A percentile compares a stretch with the other conserved stretches of the same genome.
Conservation (phyloP, 37 sponge, comb jelly and placozoan genomes). For the Hexactinellida sp. region DNA sequence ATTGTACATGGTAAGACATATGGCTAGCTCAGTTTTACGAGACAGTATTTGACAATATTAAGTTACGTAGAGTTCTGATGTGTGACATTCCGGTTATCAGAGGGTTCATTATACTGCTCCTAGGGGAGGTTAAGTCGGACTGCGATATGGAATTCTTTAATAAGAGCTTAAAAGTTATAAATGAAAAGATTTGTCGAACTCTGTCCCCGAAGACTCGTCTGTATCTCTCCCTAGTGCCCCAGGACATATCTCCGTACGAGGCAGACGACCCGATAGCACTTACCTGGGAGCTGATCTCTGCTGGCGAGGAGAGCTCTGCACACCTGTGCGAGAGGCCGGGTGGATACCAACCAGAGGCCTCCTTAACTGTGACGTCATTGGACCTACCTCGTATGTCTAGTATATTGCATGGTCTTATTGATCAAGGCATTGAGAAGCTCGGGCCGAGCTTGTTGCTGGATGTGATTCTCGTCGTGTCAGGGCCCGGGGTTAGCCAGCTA, state of each 20-base stretch:
- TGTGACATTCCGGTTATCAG: background rate
- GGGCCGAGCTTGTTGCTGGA: background rate
- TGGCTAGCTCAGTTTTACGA: no score
- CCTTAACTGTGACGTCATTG: background rate
- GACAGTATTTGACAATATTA: no score
- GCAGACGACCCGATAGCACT: constrained; percentile 7
- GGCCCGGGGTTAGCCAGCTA: background rate
- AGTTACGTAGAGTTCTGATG: no score
- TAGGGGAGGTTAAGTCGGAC: background rate
- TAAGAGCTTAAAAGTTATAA: background rate
- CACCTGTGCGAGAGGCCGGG: background rate
- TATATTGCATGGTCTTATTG: background rate
- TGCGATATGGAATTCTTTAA: background rate
- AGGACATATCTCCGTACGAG: background rate
- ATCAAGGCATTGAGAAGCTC: background rate
- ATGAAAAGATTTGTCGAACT: background rate
- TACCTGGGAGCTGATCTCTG: background rate
- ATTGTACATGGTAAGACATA: no score
- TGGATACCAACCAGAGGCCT: background rate
- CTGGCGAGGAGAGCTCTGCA: background rate
- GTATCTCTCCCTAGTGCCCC: background rate
- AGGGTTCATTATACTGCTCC: background rate
- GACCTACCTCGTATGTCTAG: background rate
- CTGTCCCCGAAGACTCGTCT: background rate
- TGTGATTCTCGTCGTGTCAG: background rate